phyloP scores from a whole-genome alignment of 2,797 vertebrate genomes.

The Apogon hyalosoma region DNA sequence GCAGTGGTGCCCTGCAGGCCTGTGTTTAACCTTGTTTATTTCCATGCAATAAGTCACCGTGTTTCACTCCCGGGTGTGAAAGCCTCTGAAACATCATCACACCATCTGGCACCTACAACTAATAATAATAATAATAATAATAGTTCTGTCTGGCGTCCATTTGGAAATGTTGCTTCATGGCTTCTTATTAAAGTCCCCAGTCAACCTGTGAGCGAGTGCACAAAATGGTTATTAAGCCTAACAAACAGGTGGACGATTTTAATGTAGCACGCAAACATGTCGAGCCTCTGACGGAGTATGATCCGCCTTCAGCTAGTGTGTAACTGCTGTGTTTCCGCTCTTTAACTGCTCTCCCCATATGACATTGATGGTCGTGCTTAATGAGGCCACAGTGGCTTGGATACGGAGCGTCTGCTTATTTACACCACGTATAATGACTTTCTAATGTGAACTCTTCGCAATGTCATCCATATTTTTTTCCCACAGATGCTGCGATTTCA shows the following conservation, averaged over 20 bases:
- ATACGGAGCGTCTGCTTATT: slow-evolving; percentile 47
- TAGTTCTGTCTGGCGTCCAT: neutral
- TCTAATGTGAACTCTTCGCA: slow-evolving; percentile 17
- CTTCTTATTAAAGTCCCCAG: neutral
- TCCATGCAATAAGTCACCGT: slow-evolving; percentile 12
- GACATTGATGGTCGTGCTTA: slow-evolving; percentile 34
- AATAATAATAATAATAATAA: neutral
- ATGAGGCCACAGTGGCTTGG: slow-evolving; percentile 29
- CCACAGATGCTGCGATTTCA: neutral
- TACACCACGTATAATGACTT: slow-evolving; percentile 20
- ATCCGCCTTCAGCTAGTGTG: slow-evolving; percentile 12
- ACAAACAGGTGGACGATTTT: slow-evolving; percentile 19
- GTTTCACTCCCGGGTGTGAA: slow-evolving; percentile 7
- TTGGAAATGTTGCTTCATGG: slow-evolving; percentile 4
- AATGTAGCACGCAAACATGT: neutral
- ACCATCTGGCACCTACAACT: slow-evolving; percentile 36
- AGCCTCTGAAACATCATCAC: slow-evolving; percentile 10
- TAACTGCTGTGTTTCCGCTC: slow-evolving; percentile 29
- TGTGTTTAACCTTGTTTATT: slow-evolving; percentile 14
- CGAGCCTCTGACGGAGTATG: slow-evolving; percentile 21
- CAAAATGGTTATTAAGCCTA: too few species aligned
- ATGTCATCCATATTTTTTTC: slow-evolving; percentile 26
- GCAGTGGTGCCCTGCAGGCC: neutral
- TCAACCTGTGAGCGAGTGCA: slow-evolving; percentile 6
- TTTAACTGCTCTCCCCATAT: slow-evolving; percentile 28